Conservation (phyloP, 2,888 invertebrate genomes). For the Diachrysia chrysitis region DNA sequence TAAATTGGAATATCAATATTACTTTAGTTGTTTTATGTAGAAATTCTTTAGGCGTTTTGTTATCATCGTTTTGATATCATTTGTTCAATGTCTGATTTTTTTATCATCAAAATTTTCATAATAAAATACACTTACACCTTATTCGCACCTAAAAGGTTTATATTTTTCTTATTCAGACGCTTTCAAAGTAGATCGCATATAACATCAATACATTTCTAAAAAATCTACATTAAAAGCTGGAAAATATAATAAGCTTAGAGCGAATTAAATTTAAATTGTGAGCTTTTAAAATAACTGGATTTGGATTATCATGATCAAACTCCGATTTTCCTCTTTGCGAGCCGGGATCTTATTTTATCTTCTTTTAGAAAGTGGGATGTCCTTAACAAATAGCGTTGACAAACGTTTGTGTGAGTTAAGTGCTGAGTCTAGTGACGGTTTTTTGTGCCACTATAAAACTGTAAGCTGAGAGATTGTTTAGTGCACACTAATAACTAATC, state of each 20-base stretch:
- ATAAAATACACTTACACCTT: no score
- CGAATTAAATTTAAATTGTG: conserved; percentile 16
- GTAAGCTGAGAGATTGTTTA: not conserved
- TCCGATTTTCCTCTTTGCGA: conserved; percentile 21
- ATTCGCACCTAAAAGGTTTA: no score
- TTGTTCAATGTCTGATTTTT: not conserved
- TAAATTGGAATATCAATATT: conserved; percentile 34
- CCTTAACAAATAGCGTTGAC: conserved; percentile 32
- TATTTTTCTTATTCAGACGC: no score
- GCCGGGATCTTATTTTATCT: conserved; percentile 23
- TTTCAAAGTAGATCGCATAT: not conserved
- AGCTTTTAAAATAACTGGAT: conserved; percentile 21
- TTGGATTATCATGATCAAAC: conserved; percentile 26
- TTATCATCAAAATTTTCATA: not conserved
- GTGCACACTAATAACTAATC: not conserved
- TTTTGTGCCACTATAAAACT: not conserved
- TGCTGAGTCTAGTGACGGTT: not conserved
- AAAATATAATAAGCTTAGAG: conserved; percentile 5
- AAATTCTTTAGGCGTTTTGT: not conserved
- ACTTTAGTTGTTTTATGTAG: conserved; percentile 20
- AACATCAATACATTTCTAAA: not conserved
- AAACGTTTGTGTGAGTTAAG: conserved; percentile 15
- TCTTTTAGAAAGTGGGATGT: conserved; percentile 12
- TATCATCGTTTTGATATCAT: conserved; percentile 9
- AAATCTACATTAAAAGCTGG: not conserved